phyloP scores from a whole-genome alignment of 2,888 invertebrate genomes.

The Vanessa cardui region DNA sequence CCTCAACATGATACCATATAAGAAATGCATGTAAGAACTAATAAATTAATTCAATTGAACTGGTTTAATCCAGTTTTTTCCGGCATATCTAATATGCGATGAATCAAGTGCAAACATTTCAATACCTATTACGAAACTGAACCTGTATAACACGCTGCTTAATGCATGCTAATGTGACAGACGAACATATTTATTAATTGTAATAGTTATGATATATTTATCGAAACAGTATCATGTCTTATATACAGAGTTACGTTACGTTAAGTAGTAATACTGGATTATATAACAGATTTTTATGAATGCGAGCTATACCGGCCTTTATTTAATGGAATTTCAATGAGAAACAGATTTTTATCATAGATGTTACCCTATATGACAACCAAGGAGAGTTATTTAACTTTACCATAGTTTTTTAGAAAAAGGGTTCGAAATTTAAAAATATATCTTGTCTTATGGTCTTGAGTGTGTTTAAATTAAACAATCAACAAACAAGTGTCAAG shows the following conservation, averaged over 20 bases:
- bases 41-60: neutral
- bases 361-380: too few relatives aligned
- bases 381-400: too few relatives aligned
- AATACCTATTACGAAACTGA: conserved; percentile 18
- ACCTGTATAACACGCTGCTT: conserved; percentile 20
- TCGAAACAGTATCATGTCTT: conserved; percentile 18
- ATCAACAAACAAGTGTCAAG: too few relatives aligned
- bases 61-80: neutral
- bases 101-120: conserved; percentile 32
- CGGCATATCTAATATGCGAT: neutral
- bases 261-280: neutral
- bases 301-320: neutral
- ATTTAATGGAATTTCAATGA: too few relatives aligned
- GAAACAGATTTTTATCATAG: too few relatives aligned
- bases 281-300: neutral
- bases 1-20: neutral
- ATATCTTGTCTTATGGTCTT: too few relatives aligned
- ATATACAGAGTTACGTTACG: neutral
- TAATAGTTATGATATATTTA: conserved; percentile 17
- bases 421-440: too few relatives aligned
- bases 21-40: neutral
- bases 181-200: conserved; percentile 11
- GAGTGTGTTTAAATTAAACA: too few relatives aligned
- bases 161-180: conserved; percentile 22
- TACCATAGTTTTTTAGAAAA: too few relatives aligned